Percentiles rank a stretch among this genome's conserved stretches.
These are phyloP conservation scores for Hemistola chrysoprasaria DNA, from an alignment of 2,888 invertebrate genomes.

Conservation along the genomic window DNA sequence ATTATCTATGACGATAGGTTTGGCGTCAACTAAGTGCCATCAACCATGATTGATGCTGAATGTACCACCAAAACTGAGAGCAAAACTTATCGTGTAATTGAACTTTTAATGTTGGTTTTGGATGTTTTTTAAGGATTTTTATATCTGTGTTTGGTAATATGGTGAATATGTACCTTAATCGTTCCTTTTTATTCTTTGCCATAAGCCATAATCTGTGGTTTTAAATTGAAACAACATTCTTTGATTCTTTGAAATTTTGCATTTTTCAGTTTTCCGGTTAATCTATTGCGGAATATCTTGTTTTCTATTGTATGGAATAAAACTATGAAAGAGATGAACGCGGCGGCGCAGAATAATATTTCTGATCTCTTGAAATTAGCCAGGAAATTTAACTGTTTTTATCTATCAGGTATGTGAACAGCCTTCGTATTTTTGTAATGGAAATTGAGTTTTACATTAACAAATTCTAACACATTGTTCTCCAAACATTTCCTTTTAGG, in stretches of 20 bases:
- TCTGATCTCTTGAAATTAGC: constrained; percentile 88
- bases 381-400: constrained; percentile 94
- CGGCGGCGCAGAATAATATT: constrained; percentile 64
- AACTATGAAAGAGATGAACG: constrained; percentile 78
- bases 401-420: constrained; percentile 86
- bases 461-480: too few species aligned
- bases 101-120: too few species aligned
- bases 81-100: too few species aligned
- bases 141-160: too few species aligned
- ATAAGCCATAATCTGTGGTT: constrained; percentile 10
- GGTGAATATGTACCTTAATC: too few species aligned
- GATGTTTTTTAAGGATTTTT: background rate
- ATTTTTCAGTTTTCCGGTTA: constrained; percentile 22
- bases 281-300: constrained; percentile 9
- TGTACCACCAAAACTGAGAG: too few species aligned
- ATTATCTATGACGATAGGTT: too few species aligned
- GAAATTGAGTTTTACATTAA: constrained; percentile 27
- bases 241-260: constrained; percentile 21
- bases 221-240: constrained; percentile 22
- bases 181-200: too few species aligned
- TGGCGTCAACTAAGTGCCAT: too few species aligned
- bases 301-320: constrained; percentile 46
- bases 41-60: too few species aligned
- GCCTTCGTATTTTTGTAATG: constrained; percentile 16
- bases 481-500: constrained; percentile 80